Conservation (phyloP, 2,888 invertebrate species). For the Caenorhabditis sp. region DNA sequence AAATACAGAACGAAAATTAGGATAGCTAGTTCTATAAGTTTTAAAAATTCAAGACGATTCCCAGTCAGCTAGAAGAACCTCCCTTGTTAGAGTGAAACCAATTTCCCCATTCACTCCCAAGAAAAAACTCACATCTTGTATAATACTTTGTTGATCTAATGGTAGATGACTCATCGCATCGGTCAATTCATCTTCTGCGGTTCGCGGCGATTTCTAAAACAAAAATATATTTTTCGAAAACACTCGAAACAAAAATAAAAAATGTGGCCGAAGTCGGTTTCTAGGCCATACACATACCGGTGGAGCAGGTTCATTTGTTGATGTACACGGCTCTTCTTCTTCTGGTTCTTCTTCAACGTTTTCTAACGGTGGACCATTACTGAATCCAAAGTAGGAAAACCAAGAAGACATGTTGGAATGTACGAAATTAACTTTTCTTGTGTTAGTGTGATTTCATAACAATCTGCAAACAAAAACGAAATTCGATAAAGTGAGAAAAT, state of each 20-base stretch:
- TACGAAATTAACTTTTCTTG: slow-evolving; percentile 6
- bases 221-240: background rate
- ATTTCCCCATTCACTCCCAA: too few species aligned
- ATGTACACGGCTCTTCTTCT: slow-evolving; percentile 19
- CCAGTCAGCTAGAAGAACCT: too few species aligned
- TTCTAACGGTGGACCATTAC: slow-evolving; percentile 38
- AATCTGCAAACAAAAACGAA: slow-evolving; percentile 28
- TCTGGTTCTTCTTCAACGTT: slow-evolving; percentile 33
- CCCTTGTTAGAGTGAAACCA: too few species aligned
- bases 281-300: too few species aligned
- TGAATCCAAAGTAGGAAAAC: slow-evolving; percentile 42
- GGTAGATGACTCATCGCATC: slow-evolving; percentile 37
- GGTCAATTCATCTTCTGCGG: slow-evolving; percentile 29
- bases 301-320: slow-evolving; percentile 1
- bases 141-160: slow-evolving; percentile 26
- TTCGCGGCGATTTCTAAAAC: background rate
- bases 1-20: too few species aligned
- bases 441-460: slow-evolving; percentile 32
- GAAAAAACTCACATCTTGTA: slow-evolving; percentile 34
- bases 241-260: background rate
- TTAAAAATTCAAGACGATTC: too few species aligned
- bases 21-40: too few species aligned
- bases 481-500: slow-evolving; percentile 1
- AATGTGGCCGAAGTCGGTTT: too few species aligned
- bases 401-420: slow-evolving; percentile 31